Evolutionary conservation across 2,113 vertebrate genomes (phyloP), one percentile per base, ranked within the genome.

Genomic region (Phrynocephalus versicolor): DNA sequence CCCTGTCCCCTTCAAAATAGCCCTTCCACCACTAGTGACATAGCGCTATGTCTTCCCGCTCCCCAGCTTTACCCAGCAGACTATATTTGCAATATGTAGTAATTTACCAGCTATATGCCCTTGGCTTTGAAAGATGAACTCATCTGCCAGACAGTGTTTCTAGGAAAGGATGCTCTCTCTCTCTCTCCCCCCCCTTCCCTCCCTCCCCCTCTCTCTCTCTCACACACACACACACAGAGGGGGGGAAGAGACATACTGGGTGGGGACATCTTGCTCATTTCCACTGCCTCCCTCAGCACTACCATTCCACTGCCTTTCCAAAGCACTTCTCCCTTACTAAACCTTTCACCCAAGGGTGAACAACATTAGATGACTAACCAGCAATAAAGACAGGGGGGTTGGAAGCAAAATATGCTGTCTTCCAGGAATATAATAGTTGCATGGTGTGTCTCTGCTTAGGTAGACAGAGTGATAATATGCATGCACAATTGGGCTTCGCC

Each of bases 31-130:
- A 41, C 37, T 88, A 83, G 19, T 33, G 90, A 86, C 91, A 90
- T 85, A 79, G 0, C 72, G 19, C 80, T 2, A 33, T 55, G 30
- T 25, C 33, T 30, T 10, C 45, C 45, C 45, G 6, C 58, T 51
- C 58, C 64, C 64, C 64, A 65, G 9, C 64, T 8, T 64, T 23
- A 13, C 3, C 4, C 16, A 14, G 16, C 90, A 76, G 91, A 87
- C 91, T 92, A 65, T 81, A 92, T 93, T 92, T 93, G 94, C 94
- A 90, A 71, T 88, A 83, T 84, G 89, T 87, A 88, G 94, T 94
- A 89, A 95, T 95, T 93, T 89, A 86, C 91, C 93, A 86, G 91
- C 92, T 91, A 87, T 94, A 82, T 93, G 89, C 92, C 94, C 92
- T 94, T 93, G 93, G 92, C 88, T 93, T 95, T 65, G 91, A 83